Percentiles rank a stretch among this genome's conserved stretches.
phyloP scores from a whole-genome alignment of 2,888 invertebrate genomes.

The Protonemura montana region DNA sequence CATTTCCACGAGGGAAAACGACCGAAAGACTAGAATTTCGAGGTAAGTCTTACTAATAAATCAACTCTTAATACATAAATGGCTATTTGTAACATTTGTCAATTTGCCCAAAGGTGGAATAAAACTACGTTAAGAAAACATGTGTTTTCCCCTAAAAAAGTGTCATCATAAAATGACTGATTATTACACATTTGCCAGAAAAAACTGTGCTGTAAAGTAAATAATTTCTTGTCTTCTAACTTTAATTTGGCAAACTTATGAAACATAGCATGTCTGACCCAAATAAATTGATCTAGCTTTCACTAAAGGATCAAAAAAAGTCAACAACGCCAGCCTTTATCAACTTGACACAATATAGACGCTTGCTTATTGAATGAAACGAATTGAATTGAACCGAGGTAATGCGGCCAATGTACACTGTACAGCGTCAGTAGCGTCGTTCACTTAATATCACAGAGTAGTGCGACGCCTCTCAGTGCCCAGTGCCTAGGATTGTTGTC shows the following conservation, averaged over 20 bases:
- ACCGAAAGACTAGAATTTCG: conserved; percentile 54
- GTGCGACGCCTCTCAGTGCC: conserved; percentile 93
- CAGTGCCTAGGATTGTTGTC: conserved; percentile 93
- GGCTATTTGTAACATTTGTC: neutral
- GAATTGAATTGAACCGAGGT: too few species aligned
- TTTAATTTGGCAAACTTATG: too few species aligned
- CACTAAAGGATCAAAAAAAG: neutral
- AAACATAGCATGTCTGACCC: neutral
- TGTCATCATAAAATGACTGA: too few species aligned
- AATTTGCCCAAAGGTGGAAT: neutral
- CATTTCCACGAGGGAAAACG: conserved; percentile 56
- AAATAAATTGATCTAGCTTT: neutral
- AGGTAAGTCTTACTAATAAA: conserved; percentile 29
- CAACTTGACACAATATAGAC: neutral
- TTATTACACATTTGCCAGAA: too few species aligned
- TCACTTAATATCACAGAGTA: conserved; percentile 96
- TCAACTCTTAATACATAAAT: neutral
- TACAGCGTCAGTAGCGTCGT: neutral
- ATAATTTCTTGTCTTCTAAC: too few species aligned
- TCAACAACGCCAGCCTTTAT: neutral
- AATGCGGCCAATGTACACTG: too few species aligned
- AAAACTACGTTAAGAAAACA: neutral
- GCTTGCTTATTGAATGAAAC: neutral
- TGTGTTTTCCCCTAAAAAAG: too few species aligned
- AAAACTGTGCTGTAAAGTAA: too few species aligned